These are phyloP conservation scores for Imbricaverruca yamaguchii DNA, from an alignment of 2,888 invertebrate species.

Conservation along the genomic window DNA sequence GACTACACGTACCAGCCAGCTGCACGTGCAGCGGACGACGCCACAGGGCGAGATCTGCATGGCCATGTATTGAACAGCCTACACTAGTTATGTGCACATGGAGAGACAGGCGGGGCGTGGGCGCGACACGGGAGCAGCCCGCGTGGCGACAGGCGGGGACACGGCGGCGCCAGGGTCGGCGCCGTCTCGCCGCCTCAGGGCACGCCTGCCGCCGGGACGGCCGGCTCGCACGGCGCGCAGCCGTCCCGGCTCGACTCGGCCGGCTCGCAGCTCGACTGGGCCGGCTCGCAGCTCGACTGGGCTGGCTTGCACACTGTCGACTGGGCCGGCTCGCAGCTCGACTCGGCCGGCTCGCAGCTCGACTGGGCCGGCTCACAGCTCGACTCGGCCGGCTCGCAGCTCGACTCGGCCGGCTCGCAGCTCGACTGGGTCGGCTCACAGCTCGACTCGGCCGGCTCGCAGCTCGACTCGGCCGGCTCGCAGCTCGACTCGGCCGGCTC, in stretches of 20 bases:
- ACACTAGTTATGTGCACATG: not conserved
- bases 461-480: not conserved
- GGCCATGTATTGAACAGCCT: slow-evolving; percentile 21
- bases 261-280: not conserved
- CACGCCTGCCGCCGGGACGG: not conserved
- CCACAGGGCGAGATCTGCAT: not conserved
- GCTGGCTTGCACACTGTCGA: too few relatives aligned
- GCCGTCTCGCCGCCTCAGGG: not conserved
- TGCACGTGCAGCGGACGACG: too few relatives aligned
- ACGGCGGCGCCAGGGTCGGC: not conserved
- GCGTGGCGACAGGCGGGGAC: not conserved
- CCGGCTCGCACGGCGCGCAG: not conserved
- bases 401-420: not conserved
- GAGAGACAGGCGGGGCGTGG: not conserved
- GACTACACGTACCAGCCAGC: too few relatives aligned
- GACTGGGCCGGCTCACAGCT: slow-evolving; percentile 14
- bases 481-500: not conserved
- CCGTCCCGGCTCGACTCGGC: not conserved
- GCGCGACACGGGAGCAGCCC: not conserved
- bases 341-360: not conserved
- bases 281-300: not conserved
- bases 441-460: too few relatives aligned
- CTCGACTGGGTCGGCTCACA: not conserved
- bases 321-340: not conserved
- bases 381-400: slow-evolving; percentile 2